These are phyloP conservation scores for Hypomecis atomaria DNA, from an alignment of 2,888 invertebrate species.

Conservation along the genomic window DNA sequence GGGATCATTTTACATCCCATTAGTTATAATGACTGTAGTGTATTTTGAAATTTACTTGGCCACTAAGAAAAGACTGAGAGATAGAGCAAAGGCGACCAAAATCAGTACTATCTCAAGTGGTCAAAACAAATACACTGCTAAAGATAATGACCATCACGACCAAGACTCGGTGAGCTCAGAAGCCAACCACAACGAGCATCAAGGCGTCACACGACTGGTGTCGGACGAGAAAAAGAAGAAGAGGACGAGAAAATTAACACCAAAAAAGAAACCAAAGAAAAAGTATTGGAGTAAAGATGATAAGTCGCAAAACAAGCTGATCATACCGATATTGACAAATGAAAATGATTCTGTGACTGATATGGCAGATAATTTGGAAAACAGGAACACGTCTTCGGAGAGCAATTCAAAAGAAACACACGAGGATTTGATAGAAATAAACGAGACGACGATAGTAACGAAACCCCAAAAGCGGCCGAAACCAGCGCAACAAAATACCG, in stretches of 20 bases:
- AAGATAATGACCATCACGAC: conserved; percentile 84
- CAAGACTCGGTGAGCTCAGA: conserved; percentile 94
- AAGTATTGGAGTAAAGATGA: conserved; percentile 83
- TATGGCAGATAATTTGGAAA: conserved; percentile 68
- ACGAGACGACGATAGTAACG: conserved; percentile 56
- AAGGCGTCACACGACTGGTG: conserved; percentile 68
- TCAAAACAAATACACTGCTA: conserved; percentile 73
- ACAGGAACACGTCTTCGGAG: conserved; percentile 76
- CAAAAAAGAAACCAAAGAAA: conserved; percentile 82
- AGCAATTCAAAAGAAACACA: conserved; percentile 80
- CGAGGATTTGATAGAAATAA: conserved; percentile 69
- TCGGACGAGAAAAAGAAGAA: conserved; percentile 73
- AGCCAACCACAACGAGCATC: conserved; percentile 90
- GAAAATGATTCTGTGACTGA: conserved; percentile 79
- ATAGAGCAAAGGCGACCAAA: conserved; percentile 93
- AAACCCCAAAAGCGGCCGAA: conserved; percentile 65
- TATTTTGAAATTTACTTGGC: conserved; percentile 98
- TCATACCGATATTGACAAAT: conserved; percentile 75
- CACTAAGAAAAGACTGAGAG: conserved; percentile 92
- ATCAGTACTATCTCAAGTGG: conserved; percentile 87
- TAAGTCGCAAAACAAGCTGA: conserved; percentile 76
- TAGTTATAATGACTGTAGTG: conserved; percentile 97
- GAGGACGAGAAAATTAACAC: conserved; percentile 64
- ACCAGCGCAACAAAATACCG: conserved; percentile 82
- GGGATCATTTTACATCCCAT: conserved; percentile 97